Evolutionary conservation across 23 tunicate genomes (phyloP), one percentile per base, ranked within the genome.

Genomic region (Botrylloides violaceus): DNA sequence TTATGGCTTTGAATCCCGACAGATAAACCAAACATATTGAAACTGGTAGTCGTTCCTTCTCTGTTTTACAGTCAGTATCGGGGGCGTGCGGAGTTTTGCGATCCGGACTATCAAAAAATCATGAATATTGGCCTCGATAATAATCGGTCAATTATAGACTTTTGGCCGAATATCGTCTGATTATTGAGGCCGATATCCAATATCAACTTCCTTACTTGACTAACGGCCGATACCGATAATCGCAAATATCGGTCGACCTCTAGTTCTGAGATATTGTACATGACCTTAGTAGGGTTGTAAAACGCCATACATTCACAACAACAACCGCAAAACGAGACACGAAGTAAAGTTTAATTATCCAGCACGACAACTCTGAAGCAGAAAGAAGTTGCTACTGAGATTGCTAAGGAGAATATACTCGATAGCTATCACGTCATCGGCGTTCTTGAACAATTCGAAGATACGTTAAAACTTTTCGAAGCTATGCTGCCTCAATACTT

Each of bases 371-470:
- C 74, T 1, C 58, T 68, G 26, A n/a, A 38, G 29, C 71, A 53
- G 39, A 86, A 86, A 61, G 58, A 75, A 27, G 35, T 50, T 23
- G 65, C 76, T 6, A 39, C 64, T 21, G 77, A 80, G 36, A 80
- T 68, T n/a, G 82, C 94, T 3, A 86, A 71, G 56, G 19, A 15
- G 49, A 79, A 79, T 20, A 43, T 92, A 27, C 73, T 76, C 5
- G 50, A 84, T 1, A 81, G 84, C 35, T 92, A 79, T 75, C 79
- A 55, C 76, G 39, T 84, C n/a, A 75, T 92, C 53, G 98, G 98
- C 47, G 81, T 92, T 22, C 32, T 92, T 56, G 98, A 92, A 75
- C 92, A 84, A 25, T 92, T 92, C 53, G 90, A 84, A 66, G 98
- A 92, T 30, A 84, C 92, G 21, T 61, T 92, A 3, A 50, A 80